Base-by-base conservation (phyloP, 2,888 invertebrate genomes). In the Polydesmus complanatus region DNA sequence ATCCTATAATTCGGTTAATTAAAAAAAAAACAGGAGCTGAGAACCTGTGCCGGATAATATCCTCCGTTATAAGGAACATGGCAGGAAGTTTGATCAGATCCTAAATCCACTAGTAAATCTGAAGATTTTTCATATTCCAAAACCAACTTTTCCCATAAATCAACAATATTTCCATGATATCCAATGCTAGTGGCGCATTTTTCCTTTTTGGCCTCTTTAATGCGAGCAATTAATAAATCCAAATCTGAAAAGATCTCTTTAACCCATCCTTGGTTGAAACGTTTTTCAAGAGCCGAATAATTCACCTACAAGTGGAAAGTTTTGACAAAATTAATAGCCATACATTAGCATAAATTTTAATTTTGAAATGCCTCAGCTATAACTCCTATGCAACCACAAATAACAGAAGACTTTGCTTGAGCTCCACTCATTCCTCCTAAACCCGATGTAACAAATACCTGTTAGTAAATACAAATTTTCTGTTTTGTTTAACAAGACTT, bases 341-440 rank as follows among this genome's bases (percentile, higher is more conserved):
- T 51, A 5, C n/a, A 22, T 8, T 51, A 5, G 8, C n/a, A 51
- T 51, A 5, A 3, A 51, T 51, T 14, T 22, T 11, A 51, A 11
- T 51, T 8, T 14, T 54, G 8, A 26, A 22, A 26, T 60, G 80
- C 79, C 74, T 81, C 81, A 14, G 81, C 81, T 56, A 82, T 75
- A 3, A 82, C 79, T 27, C 80, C 80, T 23, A 82, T 71, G 69
- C 81, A 81, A 0, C 81, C 81, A 62, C 77, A 75, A 61, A 81
- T 80, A 48, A 78, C 78, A 1, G 80, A 78, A 1, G 81, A 81
- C 69, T 82, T 82, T 2, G 81, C 78, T 69, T 82, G 81, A 0
- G 81, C 81, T 1, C 81, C 81, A 65, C 79, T 79, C 80, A 81
- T 81, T 14, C 81, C 80, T 11, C 81, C 81, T 2, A 81, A 72